Base-by-base conservation (phyloP, 2,797 vertebrate species). In the Fratercula arctica region DNA sequence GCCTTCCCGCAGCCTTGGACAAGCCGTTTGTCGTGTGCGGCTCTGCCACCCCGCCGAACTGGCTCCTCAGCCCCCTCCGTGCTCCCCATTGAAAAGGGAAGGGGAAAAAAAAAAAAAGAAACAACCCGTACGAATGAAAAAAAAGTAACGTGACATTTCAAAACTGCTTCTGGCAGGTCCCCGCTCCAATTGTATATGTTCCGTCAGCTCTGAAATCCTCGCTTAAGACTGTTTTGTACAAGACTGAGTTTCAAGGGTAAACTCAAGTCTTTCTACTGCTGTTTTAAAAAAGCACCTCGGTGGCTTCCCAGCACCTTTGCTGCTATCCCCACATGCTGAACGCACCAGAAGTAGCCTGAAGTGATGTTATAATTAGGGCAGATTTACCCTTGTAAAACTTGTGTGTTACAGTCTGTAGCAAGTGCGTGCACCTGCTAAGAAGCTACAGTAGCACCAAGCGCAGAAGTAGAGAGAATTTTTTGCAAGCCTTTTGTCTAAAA, bases 361-460 rank as follows among this genome's bases (percentile, higher is more conserved):
- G 95, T 96, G 94, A 70, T 96, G 91, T 95, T 97, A 87, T 94
- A 93, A 87, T 95, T 90, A 73, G 86, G 70, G 25, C 28, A 37
- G 87, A 25, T 37, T 81, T 81, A 45, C 84, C 92, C 54, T 43
- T 9, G 29, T 77, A 93, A 87, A 93, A 54, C 74, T 75, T 89
- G 85, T 1, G 8, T 13, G 39, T 92, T 67, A 20, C n/a, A 7
- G 25, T 29, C 70, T 63, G 59, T 41, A 92, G 88, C 78, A 75
- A 93, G 75, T 77, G 81, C 2, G 4, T 80, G 92, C 90, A 96
- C 96, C 95, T 97, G 95, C 86, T 82, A 17, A 13, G 31, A 77
- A 54, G 85, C 68, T 23, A 2, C 43, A 13, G n/a, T 29, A 45
- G 68, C 1, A 0, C 45, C 18, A 8, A 28, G 45, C 2, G 0